These are phyloP conservation scores for Oopsacas minuta DNA, from an alignment of 37 sponge, comb jelly and placozoan species.

Conservation along the genomic window DNA sequence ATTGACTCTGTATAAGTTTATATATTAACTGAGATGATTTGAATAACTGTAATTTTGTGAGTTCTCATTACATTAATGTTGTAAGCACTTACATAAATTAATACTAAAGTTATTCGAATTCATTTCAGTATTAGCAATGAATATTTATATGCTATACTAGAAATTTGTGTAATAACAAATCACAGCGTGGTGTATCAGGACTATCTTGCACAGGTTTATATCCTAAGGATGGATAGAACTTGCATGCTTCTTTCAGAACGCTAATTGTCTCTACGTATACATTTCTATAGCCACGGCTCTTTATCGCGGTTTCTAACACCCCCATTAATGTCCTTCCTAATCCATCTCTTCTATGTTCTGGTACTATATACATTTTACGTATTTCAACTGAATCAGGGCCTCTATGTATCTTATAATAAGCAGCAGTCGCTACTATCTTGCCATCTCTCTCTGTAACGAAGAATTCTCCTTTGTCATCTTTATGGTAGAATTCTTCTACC, in stretches of 20 bases:
- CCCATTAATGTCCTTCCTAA: background rate
- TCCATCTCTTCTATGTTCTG: background rate
- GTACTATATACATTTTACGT: conserved; percentile 6
- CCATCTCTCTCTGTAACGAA: background rate
- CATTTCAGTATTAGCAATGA: too few relatives aligned
- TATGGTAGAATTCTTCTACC: background rate
- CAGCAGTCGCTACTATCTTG: background rate
- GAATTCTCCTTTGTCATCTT: background rate
- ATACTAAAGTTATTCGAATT: too few relatives aligned
- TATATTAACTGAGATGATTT: too few relatives aligned
- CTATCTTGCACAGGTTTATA: background rate
- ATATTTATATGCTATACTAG: background rate
- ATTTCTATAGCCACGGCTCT: background rate
- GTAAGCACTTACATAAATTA: too few relatives aligned
- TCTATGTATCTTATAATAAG: background rate
- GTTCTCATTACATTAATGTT: too few relatives aligned
- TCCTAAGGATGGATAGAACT: background rate
- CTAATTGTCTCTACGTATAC: conserved; percentile 1
- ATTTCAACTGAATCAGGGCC: background rate
- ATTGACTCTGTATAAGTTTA: too few relatives aligned
- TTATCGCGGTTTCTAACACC: conserved; percentile 6
- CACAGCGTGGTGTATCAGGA: background rate
- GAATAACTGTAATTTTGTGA: too few relatives aligned
- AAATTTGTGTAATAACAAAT: background rate
- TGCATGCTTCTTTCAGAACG: background rate